Evolutionary conservation across 2,888 invertebrate species (phyloP).

Genomic region (Sceliomorpha sp.): DNA sequence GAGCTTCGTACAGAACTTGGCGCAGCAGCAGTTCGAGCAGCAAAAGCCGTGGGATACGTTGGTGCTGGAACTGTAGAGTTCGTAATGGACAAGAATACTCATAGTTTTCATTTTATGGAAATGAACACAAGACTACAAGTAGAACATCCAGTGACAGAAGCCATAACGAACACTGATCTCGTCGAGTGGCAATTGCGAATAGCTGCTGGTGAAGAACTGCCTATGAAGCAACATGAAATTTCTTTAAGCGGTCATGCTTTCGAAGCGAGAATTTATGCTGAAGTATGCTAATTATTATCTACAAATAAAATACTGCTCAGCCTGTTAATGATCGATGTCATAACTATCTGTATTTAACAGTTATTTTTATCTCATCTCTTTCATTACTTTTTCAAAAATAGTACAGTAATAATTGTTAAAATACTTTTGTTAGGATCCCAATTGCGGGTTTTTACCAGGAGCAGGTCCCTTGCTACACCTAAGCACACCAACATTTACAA

Average conservation of each 20-base stretch:
- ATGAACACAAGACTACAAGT: constrained; percentile 99
- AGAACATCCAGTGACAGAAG: constrained; percentile 98
- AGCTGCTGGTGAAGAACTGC: constrained; percentile 93
- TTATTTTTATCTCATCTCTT: no score
- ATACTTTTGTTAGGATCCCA: constrained; percentile 85
- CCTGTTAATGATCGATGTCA: no score
- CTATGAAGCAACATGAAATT: constrained; percentile 90
- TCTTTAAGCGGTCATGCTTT: constrained; percentile 92
- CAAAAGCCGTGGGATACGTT: constrained; percentile 96
- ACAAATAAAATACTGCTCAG: constrained; percentile 4
- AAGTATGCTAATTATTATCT: constrained; percentile 78
- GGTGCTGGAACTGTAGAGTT: constrained; percentile 99
- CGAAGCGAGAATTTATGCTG: constrained; percentile 98
- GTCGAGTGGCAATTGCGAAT: constrained; percentile 98
- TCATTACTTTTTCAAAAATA: no score
- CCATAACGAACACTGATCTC: constrained; percentile 97
- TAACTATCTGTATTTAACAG: no score
- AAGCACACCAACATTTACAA: constrained; percentile 84
- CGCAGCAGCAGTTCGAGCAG: constrained; percentile 95
- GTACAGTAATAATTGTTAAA: no score
- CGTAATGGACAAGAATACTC: constrained; percentile 91
- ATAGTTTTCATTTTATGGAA: constrained; percentile 99
- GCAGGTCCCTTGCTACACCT: constrained; percentile 92
- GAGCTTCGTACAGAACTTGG: constrained; percentile 90
- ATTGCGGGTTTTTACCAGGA: constrained; percentile 94